A percentile compares a stretch with the other conserved stretches of the same genome.
phyloP scores from a whole-genome alignment of 2,888 invertebrate genomes.

The Gastracanthus pulcherrimus region DNA sequence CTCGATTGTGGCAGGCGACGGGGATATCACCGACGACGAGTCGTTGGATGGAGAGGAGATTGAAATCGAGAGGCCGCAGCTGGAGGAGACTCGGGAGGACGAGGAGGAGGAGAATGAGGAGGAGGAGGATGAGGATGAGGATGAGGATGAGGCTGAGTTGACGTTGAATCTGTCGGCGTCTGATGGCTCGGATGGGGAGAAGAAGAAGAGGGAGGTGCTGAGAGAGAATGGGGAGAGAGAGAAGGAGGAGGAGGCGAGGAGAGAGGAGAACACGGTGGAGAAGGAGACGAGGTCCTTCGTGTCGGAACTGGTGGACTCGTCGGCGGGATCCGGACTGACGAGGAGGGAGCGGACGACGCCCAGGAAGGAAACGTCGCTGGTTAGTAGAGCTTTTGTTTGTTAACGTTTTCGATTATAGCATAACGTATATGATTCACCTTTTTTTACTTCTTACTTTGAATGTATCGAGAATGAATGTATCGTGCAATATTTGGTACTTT shows the following conservation, averaged over 20 bases:
- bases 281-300: neutral
- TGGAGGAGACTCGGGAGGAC: neutral
- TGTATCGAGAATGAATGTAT: no score
- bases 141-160: slow-evolving; percentile 35
- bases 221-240: neutral
- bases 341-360: neutral
- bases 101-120: neutral
- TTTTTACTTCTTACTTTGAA: no score
- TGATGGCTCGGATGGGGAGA: slow-evolving; percentile 9
- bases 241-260: neutral
- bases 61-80: neutral
- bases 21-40: slow-evolving; percentile 68
- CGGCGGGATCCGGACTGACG: neutral
- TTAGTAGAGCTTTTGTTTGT: neutral
- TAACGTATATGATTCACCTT: no score
- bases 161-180: slow-evolving; percentile 47
- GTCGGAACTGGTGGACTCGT: neutral
- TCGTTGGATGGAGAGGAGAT: slow-evolving; percentile 50
- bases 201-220: neutral
- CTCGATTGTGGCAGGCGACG: no score
- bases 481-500: no score
- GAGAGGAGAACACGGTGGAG: neutral
- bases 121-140: neutral
- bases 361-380: neutral
- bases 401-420: no score